These are phyloP conservation scores for Tetragonisca angustula DNA, from an alignment of 2,888 invertebrate species.

Conservation along the genomic window DNA sequence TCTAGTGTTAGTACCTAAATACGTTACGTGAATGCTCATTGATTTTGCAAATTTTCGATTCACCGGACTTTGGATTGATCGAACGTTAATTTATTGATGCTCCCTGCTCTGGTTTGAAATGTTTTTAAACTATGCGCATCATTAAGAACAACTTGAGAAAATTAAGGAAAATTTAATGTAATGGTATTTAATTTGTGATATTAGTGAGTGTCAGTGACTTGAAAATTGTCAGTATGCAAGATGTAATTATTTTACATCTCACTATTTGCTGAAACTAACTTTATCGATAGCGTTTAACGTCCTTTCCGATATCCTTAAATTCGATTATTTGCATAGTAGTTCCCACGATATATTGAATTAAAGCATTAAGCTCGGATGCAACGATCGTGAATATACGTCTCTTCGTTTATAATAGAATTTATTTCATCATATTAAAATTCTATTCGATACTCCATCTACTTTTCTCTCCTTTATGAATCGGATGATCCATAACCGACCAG, in stretches of 20 bases:
- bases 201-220: too few relatives aligned
- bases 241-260: neutral
- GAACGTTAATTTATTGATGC: neutral
- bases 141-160: neutral
- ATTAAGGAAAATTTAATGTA: too few relatives aligned
- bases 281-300: neutral
- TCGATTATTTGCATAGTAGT: neutral
- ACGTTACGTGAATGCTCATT: too few relatives aligned
- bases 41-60: neutral
- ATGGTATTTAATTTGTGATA: too few relatives aligned
- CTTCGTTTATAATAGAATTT: neutral
- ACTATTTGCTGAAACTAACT: neutral
- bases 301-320: neutral
- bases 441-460: neutral
- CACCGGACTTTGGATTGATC: neutral
- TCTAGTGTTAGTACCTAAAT: too few relatives aligned
- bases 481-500: neutral
- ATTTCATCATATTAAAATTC: neutral
- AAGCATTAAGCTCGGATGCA: neutral
- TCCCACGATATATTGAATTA: neutral
- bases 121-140: neutral
- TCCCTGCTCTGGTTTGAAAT: neutral
- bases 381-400: slow-evolving; percentile 6
- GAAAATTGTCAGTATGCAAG: neutral
- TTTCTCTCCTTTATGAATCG: neutral